Percentiles rank a stretch among this genome's conserved stretches.
These are phyloP conservation scores for Coreius guichenoti DNA, from an alignment of 2,797 vertebrate genomes.

Conservation along the genomic window DNA sequence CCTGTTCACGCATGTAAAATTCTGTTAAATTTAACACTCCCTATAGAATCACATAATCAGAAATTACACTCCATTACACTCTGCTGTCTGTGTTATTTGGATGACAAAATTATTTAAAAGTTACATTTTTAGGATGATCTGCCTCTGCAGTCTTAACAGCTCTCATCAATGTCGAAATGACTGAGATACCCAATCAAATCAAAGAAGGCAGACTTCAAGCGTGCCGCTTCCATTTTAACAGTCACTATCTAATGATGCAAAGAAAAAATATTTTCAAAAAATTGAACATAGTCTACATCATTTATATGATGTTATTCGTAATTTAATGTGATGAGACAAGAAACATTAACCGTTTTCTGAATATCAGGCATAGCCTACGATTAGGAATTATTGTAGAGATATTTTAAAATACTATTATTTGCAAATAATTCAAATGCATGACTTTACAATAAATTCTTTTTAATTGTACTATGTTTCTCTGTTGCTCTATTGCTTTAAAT, in stretches of 20 bases:
- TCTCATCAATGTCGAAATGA: not conserved
- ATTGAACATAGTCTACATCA: not conserved
- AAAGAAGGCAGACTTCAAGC: not conserved
- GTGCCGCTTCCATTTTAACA: no score
- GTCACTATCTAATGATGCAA: not conserved
- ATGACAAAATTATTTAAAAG: not conserved
- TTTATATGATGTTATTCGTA: not conserved
- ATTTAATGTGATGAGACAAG: not conserved
- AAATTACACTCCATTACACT: not conserved
- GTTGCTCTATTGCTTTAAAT: not conserved
- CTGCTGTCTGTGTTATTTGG: not conserved
- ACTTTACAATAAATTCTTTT: not conserved
- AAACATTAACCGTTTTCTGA: not conserved
- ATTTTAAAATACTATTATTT: not conserved
- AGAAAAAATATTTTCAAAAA: not conserved
- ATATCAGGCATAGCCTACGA: not conserved
- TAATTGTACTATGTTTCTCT: not conserved
- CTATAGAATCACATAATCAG: not conserved
- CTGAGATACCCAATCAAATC: not conserved
- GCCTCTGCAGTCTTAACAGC: not conserved
- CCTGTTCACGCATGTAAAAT: not conserved
- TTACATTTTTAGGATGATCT: not conserved
- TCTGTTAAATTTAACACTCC: not conserved
- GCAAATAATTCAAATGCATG: not conserved
- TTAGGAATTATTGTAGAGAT: no score